Percentiles rank a stretch among this genome's conserved stretches.
These are phyloP conservation scores for Argyresthia albistria DNA, from an alignment of 2,888 invertebrate genomes.

Conservation along the genomic window DNA sequence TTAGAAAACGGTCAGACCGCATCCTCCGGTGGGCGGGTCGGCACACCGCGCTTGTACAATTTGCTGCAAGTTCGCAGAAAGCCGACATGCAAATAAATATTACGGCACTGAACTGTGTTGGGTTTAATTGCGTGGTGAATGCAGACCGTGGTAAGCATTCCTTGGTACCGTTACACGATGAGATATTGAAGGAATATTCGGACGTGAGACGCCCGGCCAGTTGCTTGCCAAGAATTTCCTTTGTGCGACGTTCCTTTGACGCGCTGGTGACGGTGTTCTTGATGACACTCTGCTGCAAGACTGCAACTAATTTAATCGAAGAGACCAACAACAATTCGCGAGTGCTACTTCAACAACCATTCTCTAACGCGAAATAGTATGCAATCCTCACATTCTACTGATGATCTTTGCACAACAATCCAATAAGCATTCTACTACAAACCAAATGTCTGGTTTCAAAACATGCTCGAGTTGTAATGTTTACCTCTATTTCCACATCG, in stretches of 20 bases:
- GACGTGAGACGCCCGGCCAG: constrained; percentile 19
- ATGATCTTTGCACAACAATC: too few species aligned
- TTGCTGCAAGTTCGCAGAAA: constrained; percentile 44
- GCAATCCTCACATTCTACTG: too few species aligned
- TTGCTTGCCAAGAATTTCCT: constrained; percentile 22
- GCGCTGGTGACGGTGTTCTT: not conserved
- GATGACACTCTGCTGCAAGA: too few species aligned
- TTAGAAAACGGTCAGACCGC: not conserved
- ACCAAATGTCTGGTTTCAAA: not conserved
- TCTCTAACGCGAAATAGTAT: too few species aligned
- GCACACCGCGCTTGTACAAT: constrained; percentile 29
- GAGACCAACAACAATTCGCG: too few species aligned
- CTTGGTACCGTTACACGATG: constrained; percentile 32
- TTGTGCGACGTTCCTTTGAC: constrained; percentile 16
- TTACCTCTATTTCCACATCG: constrained; percentile 12
- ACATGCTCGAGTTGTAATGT: not conserved
- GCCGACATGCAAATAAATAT: constrained; percentile 35
- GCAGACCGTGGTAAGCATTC: constrained; percentile 1
- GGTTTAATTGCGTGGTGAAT: constrained; percentile 1
- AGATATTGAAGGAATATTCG: constrained; percentile 33
- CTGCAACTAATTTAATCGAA: too few species aligned
- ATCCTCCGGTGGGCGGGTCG: constrained; percentile 14
- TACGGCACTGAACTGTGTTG: constrained; percentile 27
- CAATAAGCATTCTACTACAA: too few species aligned
- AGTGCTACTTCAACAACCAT: too few species aligned